phyloP scores from a whole-genome alignment of 2,797 vertebrate genomes.

The Spheniscus humboldti region DNA sequence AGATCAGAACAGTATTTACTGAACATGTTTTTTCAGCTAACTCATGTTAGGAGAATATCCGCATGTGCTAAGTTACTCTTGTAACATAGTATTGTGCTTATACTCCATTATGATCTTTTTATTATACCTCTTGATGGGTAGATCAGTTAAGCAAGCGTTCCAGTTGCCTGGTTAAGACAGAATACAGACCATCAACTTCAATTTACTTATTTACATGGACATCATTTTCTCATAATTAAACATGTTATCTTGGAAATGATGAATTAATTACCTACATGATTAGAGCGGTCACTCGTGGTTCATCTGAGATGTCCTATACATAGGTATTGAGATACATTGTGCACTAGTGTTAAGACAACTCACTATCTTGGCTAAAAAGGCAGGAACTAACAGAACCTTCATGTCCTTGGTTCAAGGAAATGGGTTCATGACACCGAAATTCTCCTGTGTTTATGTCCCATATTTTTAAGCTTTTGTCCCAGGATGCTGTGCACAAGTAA shows the following conservation, averaged over 20 bases:
- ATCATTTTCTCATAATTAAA: not conserved
- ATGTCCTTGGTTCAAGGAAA: slow-evolving; percentile 64
- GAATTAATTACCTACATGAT: not conserved
- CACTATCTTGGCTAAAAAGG: slow-evolving; percentile 74
- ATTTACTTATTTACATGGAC: not conserved
- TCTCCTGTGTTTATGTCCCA: slow-evolving; percentile 76
- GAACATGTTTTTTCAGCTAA: not conserved
- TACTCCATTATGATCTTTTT: not conserved
- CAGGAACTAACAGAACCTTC: slow-evolving; percentile 79
- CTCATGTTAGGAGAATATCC: not conserved
- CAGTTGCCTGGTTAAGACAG: not conserved
- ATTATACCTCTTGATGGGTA: not conserved
- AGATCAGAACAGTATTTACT: not conserved
- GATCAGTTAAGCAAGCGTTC: not conserved
- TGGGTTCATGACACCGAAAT: slow-evolving; percentile 64
- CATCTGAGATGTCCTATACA: not conserved
- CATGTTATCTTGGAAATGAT: not conserved
- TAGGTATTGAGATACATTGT: not conserved
- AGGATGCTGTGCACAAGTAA: slow-evolving; percentile 80
- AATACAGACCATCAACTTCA: not conserved
- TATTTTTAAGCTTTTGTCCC: slow-evolving; percentile 80
- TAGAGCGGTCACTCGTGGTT: not conserved
- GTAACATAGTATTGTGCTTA: not conserved
- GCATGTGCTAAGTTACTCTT: not conserved
- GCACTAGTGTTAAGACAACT: not conserved